These are phyloP conservation scores for Cettia cetti DNA, from an alignment of 2,113 vertebrate genomes.

Conservation along the genomic window DNA sequence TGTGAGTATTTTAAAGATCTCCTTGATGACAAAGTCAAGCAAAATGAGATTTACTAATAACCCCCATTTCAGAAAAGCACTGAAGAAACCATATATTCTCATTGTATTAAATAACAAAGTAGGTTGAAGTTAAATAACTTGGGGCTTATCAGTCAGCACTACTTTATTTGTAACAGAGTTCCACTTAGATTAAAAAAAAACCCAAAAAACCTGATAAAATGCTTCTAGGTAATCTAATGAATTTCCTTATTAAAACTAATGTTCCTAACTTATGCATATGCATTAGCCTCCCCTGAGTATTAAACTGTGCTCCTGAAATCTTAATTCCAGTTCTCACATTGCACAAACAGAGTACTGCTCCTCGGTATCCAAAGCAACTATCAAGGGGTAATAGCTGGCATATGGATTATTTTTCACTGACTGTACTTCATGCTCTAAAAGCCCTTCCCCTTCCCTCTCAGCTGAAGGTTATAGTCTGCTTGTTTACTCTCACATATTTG, in stretches of 20 bases:
- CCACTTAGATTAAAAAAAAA: not conserved
- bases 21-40: not conserved
- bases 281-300: not conserved
- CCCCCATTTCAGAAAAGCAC: not conserved
- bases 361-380: not conserved
- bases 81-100: not conserved
- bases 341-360: not conserved
- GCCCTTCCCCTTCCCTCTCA: not conserved
- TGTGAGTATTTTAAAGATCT: not conserved
- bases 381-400: not conserved
- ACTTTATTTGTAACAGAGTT: not conserved
- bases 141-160: not conserved
- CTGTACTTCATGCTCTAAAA: not conserved
- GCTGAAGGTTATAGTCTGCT: not conserved
- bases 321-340: constrained; percentile 25
- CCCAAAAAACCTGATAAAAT: too few species aligned
- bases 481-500: not conserved
- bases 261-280: not conserved
- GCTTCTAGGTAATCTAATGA: constrained; percentile 7
- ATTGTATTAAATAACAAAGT: not conserved
- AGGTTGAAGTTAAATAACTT: not conserved
- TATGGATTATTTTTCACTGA: not conserved
- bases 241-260: not conserved
- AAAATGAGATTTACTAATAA: not conserved
- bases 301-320: constrained; percentile 16